These are phyloP conservation scores for Shinisaurus crocodilurus DNA, from an alignment of 2,113 vertebrate genomes.

Conservation along the genomic window DNA sequence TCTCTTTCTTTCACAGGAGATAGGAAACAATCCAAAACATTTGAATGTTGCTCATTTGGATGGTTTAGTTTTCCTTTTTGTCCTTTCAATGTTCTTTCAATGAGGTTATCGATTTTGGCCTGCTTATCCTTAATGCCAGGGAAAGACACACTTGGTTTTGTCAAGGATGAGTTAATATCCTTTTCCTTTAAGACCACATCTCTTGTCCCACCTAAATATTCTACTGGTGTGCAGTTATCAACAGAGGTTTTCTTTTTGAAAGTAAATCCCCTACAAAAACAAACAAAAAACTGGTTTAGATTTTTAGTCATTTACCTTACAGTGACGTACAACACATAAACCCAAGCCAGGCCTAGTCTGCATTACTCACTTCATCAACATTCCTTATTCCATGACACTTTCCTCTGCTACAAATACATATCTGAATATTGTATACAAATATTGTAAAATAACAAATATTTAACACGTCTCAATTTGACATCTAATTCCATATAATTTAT, in stretches of 20 bases:
- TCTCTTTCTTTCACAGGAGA: conserved; percentile 22
- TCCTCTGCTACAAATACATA: not conserved
- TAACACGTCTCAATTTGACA: not conserved
- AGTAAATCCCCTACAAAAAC: conserved; percentile 81
- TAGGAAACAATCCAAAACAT: not conserved
- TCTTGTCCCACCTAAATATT: conserved; percentile 63
- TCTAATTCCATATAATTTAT: not conserved
- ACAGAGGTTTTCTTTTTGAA: conserved; percentile 86
- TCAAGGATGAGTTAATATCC: conserved; percentile 78
- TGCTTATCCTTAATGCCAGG: conserved; percentile 60
- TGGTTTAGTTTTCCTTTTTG: not conserved
- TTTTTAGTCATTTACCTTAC: not conserved
- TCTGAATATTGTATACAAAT: not conserved
- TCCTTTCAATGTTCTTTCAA: conserved; percentile 35
- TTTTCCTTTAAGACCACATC: conserved; percentile 77
- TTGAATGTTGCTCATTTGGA: not conserved
- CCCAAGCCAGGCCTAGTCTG: not conserved
- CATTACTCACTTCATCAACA: not conserved
- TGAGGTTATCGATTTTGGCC: conserved; percentile 58
- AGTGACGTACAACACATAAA: not conserved
- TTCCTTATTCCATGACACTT: not conserved
- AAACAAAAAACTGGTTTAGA: not conserved
- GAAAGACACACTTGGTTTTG: conserved; percentile 60
- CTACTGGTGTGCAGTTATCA: conserved; percentile 50
- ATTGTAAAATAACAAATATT: not conserved